Base-by-base conservation (phyloP, 2,797 vertebrate genomes). In the Semaprochilodus insignis region DNA sequence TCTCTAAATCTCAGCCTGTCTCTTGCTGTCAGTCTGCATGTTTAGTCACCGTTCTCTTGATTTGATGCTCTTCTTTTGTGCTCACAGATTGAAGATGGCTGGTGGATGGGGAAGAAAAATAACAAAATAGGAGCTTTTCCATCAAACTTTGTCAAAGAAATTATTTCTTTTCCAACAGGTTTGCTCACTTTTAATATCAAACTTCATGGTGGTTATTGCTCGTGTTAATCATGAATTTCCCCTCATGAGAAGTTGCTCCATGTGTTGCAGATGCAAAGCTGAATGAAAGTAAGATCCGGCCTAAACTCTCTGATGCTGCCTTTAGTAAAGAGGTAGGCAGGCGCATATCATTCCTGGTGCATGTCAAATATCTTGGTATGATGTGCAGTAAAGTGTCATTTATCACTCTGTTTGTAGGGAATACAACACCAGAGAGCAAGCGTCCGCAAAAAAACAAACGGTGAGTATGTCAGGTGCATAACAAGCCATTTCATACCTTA, bases 51-150 rank as follows among this genome's bases (percentile, higher is more conserved):
- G 48, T 57, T 23, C 65, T 17, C 27, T 23, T 80, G 40, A 25
- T 16, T 36, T 67, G 25, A 10, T 14, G n/a, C 14, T 5, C 62
- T 59, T 2, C 7, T 75, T 52, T 72, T 79, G 36, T 21, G 55
- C 1, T 57, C 63, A 85, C 88, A 98, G 97, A 97, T 97, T 91
- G 96, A 98, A 92, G 97, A 97, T 74, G 96, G 97, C 40, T 98
- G 97, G 97, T 97, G 96, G 96, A 93, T 97, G 93, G 97, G 97
- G 3, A 80, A 93, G 72, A 97, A 94, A 91, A 94, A 93, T 54
- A 93, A 94, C 70, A 93, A 93, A 87, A 81, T 96, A 16, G 96
- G 96, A 85, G 96, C 95, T 3, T 97, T 97, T 88, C 97, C 96
- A 4, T 97, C 95, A 21, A 97, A 97, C 90, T 98, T 97, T 88